Conservation (phyloP, 2,797 vertebrate genomes). For the Odontamblyopus lacepedii region DNA sequence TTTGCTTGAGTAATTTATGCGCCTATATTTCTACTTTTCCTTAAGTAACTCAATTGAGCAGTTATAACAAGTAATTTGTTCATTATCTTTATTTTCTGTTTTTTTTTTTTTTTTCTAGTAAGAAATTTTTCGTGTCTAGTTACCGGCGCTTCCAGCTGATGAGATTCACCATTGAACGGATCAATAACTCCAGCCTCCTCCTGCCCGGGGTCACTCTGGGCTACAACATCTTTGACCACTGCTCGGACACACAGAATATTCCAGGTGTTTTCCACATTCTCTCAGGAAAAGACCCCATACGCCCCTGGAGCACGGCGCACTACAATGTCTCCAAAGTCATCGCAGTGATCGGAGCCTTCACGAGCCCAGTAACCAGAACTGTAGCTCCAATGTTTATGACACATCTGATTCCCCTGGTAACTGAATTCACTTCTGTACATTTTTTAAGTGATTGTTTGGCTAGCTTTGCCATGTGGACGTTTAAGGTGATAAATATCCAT, state of each 20-base stretch:
- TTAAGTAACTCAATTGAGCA: too few species aligned
- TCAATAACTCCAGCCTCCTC: slow-evolving; percentile 79
- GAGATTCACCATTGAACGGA: slow-evolving; percentile 81
- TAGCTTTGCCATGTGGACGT: not conserved
- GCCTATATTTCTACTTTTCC: too few species aligned
- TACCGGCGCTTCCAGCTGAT: slow-evolving; percentile 82
- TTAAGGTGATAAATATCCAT: too few species aligned
- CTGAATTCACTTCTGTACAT: not conserved
- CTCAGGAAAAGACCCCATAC: slow-evolving; percentile 51
- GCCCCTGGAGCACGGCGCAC: slow-evolving; percentile 14
- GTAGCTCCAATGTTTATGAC: slow-evolving; percentile 66
- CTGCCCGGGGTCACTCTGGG: slow-evolving; percentile 81
- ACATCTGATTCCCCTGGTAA: slow-evolving; percentile 72
- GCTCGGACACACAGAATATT: slow-evolving; percentile 63
- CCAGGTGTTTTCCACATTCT: slow-evolving; percentile 58
- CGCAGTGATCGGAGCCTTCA: slow-evolving; percentile 61
- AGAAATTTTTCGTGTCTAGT: slow-evolving; percentile 6
- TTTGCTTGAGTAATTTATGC: too few species aligned
- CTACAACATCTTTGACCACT: slow-evolving; percentile 82
- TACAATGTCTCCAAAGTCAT: slow-evolving; percentile 52
- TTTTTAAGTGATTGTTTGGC: not conserved
- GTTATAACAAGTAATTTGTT: not conserved
- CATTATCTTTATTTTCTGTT: not conserved
- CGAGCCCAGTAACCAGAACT: slow-evolving; percentile 57
- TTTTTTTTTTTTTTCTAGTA: not conserved